Base-by-base conservation (phyloP, 2,113 vertebrate genomes). In the Cairina moschata region DNA sequence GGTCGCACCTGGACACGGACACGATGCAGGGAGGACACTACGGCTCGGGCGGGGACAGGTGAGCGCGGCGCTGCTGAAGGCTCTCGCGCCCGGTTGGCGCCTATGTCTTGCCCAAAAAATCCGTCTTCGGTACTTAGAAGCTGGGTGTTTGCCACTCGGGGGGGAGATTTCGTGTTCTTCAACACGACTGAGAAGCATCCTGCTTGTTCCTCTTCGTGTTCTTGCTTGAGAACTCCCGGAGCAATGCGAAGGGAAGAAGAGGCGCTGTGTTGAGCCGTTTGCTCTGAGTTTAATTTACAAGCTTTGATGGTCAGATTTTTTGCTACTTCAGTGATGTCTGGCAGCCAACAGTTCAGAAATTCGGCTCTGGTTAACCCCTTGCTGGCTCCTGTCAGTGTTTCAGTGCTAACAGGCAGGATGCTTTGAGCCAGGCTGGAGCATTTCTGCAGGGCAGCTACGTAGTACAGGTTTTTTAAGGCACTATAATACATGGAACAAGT, bases 1-100 rank as follows among this genome's bases (percentile, higher is more conserved):
- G 98, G 79, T 97, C 98, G 2, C 98, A 96, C 86, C 77, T 96
- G 96, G 98, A 98, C 7, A 29, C 93, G 11, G 97, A 98, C 20
- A n/a, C 94, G 29, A 91, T 97, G 90, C 98, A 89, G 52, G 97
- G 97, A 56, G 95, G 97, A 9, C 59, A 95, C 92, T 98, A 97
- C 16, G 23, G 97, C 67, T 93, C 97, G 23, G 96, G 96, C 13
- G 97, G 96, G 63, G 98, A 98, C 89, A 97, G 97, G 98, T 98
- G 90, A 97, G 97, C 42, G 44, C 23, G 3, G 54, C 15, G 8
- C 29, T 40, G 28, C 23, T 14, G 60, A 88, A 58, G 44, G 26
- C 25, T 46, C 68, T 84, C 71, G 22, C 6, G 3, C 32, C 6
- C 6, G 3, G 6, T 14, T 59, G 81, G 62, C 23, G 46, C 31